A percentile compares a stretch with the other conserved stretches of the same genome.
These are phyloP conservation scores for Plebejus argus DNA, from an alignment of 2,888 invertebrate genomes.

Conservation along the genomic window DNA sequence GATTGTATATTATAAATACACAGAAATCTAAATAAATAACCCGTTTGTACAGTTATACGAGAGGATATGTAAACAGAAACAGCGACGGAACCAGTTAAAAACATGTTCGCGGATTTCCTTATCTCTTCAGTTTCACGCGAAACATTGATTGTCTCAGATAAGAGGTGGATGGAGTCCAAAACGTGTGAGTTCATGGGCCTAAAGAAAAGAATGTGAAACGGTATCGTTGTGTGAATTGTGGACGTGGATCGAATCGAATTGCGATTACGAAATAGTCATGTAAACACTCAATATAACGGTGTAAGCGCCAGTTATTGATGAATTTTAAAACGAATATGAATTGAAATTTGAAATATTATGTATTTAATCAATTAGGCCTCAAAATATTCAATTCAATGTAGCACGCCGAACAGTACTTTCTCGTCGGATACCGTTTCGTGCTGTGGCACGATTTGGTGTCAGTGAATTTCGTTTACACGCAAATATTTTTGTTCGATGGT, in stretches of 20 bases:
- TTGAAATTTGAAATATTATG: constrained; percentile 13
- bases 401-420: constrained; percentile 67
- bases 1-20: constrained; percentile 74
- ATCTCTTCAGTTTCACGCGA: constrained; percentile 35
- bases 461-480: constrained; percentile 4
- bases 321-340: no score
- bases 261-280: constrained; percentile 20
- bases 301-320: no score
- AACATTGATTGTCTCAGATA: constrained; percentile 38
- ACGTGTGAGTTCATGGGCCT: constrained; percentile 60
- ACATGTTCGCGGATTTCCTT: constrained; percentile 55
- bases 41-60: constrained; percentile 74
- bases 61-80: constrained; percentile 60
- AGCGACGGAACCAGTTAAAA: constrained; percentile 54
- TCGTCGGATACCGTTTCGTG: constrained; percentile 60
- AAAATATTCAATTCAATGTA: constrained; percentile 38
- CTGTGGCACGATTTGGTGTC: constrained; percentile 51
- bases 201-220: constrained; percentile 63
- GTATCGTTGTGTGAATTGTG: constrained; percentile 74
- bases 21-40: constrained; percentile 56
- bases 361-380: constrained; percentile 33
- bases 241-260: constrained; percentile 73
- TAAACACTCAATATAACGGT: neutral
- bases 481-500: constrained; percentile 44
- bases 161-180: constrained; percentile 44